Percentiles rank a stretch among this genome's conserved stretches.
Evolutionary conservation across 2,113 vertebrate species (phyloP).

Genomic region (Myiozetetes cayanensis): DNA sequence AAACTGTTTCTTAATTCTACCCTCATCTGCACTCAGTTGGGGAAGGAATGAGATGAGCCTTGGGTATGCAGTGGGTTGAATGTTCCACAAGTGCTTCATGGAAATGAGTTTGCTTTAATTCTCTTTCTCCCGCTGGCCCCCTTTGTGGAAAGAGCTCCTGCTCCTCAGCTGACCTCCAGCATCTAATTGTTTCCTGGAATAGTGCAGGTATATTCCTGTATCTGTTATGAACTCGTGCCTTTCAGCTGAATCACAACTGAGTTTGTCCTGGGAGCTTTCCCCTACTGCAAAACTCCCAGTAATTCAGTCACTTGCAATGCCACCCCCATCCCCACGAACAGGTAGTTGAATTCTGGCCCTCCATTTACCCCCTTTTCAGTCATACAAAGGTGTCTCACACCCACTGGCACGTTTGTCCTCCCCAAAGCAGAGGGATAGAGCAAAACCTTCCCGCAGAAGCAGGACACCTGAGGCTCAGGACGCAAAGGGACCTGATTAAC

Average conservation of each 20-base stretch:
- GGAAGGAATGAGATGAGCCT: background rate
- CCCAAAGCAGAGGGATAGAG: background rate
- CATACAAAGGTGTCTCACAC: background rate
- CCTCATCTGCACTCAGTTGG: background rate
- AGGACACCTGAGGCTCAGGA: background rate
- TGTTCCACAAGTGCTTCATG: background rate
- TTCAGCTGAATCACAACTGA: background rate
- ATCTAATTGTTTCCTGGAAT: background rate
- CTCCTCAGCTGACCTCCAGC: background rate
- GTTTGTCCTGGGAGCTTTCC: background rate
- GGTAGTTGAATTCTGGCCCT: background rate
- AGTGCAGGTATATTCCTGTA: background rate
- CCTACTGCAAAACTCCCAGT: accelerated
- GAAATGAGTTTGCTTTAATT: background rate
- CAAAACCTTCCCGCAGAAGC: background rate
- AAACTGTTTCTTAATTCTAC: background rate
- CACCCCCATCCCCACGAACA: background rate
- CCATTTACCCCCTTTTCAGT: background rate
- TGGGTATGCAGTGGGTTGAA: background rate
- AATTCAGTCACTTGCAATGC: background rate
- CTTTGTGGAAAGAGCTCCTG: background rate
- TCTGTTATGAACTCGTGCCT: background rate
- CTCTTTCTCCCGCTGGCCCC: background rate
- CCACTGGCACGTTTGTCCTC: background rate
- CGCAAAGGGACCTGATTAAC: background rate